Evolutionary conservation across 2,113 vertebrate genomes (phyloP), one percentile per base, ranked within the genome.

Genomic region (Neoarius graeffei): DNA sequence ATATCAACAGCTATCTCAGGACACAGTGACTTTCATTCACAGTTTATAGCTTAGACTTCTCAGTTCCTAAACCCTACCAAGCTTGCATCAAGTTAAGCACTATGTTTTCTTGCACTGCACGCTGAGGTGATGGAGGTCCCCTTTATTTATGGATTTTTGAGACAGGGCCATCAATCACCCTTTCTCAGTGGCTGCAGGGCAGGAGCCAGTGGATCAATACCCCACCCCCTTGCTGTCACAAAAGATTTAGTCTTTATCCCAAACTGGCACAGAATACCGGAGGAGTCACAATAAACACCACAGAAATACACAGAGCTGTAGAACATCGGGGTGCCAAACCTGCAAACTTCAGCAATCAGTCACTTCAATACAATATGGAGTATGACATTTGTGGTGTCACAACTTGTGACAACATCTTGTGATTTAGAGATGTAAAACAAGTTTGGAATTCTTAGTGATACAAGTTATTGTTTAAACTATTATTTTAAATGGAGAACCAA

Each of bases 81-180:
- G 15, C 30, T 77, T 76, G 71, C n/a, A 84, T 77, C 60, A 56
- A 15, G 81, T 73, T 80, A 73, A 79, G 30, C 56, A 48, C 62
- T 23, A 14, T 73, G 81, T 84, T 86, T 42, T 56, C 56, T 71
- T 57, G 5, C 11, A 67, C 80, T 50, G 50, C 80, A 69, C 15
- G 74, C 48, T 50, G 60, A 82, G 76, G 77, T 69, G 81, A 86
- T 83, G 66, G 74, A 81, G 82, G 76, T 86, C 73, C 57, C 84
- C 64, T 87, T 87, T 92, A 89, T 90, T 90, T 85, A 90, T 92
- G 73, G 87, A 52, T 87, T 88, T 79, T 83, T 73, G 85, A 91
- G 86, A 85, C 83, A 71, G 83, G 83, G 52, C 84, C 48, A 92
- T 92, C 87, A 86, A 90, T 92, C 87, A 90, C 54, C 71, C 82